Base-by-base conservation (phyloP, 2,888 invertebrate genomes). In the Netelia melanura region DNA sequence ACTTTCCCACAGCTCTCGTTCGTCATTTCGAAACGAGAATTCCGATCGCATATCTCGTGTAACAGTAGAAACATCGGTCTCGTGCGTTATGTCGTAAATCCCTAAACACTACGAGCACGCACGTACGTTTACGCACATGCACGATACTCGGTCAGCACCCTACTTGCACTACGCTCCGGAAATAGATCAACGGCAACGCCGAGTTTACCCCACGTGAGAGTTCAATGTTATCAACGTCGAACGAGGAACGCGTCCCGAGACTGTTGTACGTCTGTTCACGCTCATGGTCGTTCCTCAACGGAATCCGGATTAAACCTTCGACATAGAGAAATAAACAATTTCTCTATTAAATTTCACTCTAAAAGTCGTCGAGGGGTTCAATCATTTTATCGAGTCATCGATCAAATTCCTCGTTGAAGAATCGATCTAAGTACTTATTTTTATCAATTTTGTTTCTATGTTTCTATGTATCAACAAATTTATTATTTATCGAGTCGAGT, bases 221-320 rank as follows among this genome's bases (percentile, higher is more conserved):
- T 68, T 76, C 79, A 79, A 79, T 82, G 65, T 72, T 82, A 85
- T 85, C 85, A 85, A 76, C 85, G 82, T 85, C 79, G 80, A 82
- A 75, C 79, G 76, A 80, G 64, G 78, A 38, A 82, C 48, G 61
- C 80, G 65, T 72, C 79, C 71, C 21, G 62, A 62, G 79, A 64
- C 23, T 54, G n/a, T 21, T 64, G 62, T 71, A 10, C 44, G 11
- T 62, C 54, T 43, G 14, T 52, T 30, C 30, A 5, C 67, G 23
- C 43, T 65, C 54, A 38, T 38, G 75, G 79, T 71, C 64, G 79
- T 75, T 75, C 71, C 23, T 21, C 21, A 56, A 62, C 75, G 38
- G 44, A 38, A 48, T 21, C 70, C 21, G 38, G 17, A 17, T 67
- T 17, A 44, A 70, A 58, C 58, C 64, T 79, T 56, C 62, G 10